Evolutionary conservation across 1,140 invertebrate species (phyloP), one percentile per base, ranked within the genome.

Genomic region (Camponotus pennsylvanicus): DNA sequence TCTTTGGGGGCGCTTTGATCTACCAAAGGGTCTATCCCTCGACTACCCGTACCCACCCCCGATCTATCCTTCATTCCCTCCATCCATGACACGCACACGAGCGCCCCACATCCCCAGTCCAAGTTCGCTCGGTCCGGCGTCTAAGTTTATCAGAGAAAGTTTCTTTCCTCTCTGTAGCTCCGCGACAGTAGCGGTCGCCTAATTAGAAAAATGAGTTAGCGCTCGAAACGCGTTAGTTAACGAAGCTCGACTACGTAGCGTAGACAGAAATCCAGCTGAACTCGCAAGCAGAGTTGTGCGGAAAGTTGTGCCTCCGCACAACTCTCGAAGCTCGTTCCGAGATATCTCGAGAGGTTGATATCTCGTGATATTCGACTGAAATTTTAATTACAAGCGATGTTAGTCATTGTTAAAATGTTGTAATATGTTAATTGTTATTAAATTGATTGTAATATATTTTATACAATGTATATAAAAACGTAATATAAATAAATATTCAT

Each of bases 141-240:
- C 92, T 92, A 92, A 94, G 92, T 95, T 93, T 92, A 93, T 94
- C 93, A 92, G 86, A 85, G 77, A 88, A 87, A 88, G 82, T 87
- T 86, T 49, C 78, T 82, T 92, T 86, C 78, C 57, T 80, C 86
- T 67, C 66, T 52, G 59, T 67, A 40, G 18, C 37, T 86, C 34
- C 79, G 86, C 87, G 90, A 91, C 91, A 91, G 90, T 92, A 92
- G 91, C 91, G 89, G 70, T 70, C 78, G 78, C 86, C 91, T 94
- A 94, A 95, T 95, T 94, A 94, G 92, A 94, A 94, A 94, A 95
- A 94, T 93, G 93, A 95, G 94, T 95, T 95, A 94, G 87, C 90
- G 42, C 88, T 79, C 78, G 67, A 87, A 85, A 85, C 61, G 71
- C 77, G 87, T 82, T 82, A 86, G 91, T 89, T 87, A 90, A 83